Base-by-base conservation (phyloP, 2,113 vertebrate species). In the Lota lota region DNA sequence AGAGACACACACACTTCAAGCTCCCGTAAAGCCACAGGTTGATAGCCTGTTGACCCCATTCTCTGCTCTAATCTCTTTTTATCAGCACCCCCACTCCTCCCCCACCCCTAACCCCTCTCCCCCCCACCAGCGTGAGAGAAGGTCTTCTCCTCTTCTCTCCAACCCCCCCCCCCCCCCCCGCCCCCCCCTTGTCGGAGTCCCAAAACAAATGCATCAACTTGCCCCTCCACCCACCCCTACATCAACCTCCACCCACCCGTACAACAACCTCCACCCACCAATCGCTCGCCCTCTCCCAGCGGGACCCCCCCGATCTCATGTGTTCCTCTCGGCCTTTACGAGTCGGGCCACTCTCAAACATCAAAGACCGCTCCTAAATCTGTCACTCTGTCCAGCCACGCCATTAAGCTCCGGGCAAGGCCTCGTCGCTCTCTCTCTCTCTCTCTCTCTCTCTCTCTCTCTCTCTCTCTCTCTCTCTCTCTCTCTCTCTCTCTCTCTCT, bases 11-110 rank as follows among this genome's bases (percentile, higher is more conserved):
- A 28, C 28, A 28, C 28, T 28, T 28, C 40, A 65, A 19, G 18
- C n/a, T n/a, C 56, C 73, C 70, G 75, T 70, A 68, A 80, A 68
- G 68, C 67, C 68, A 68, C 53, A 72, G 73, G 69, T 61, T 82
- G 85, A 85, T 90, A 87, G 85, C 84, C 80, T 80, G 17, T 81
- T 76, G 88, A 82, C 79, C 64, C 67, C 59, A 69, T 33, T n/a
- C 50, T 62, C 17, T 1, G 6, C 50, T 63, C 66, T 79, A 68
- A 82, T 81, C 76, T 72, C 33, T n/a, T 64, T 72, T 74, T 83
- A 85, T 86, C 85, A 58, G 72, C 12, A 0, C 15, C 16, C 19
- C 3, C 47, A 12, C 70, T 72, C 58, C 58, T 68, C 61, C 21
- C 50, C 50, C 50, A 12, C 50, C 11, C 28, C 50, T 15, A 12